Evolutionary conservation across 1,140 invertebrate genomes (phyloP).

Genomic region (Drosophila persimilis): DNA sequence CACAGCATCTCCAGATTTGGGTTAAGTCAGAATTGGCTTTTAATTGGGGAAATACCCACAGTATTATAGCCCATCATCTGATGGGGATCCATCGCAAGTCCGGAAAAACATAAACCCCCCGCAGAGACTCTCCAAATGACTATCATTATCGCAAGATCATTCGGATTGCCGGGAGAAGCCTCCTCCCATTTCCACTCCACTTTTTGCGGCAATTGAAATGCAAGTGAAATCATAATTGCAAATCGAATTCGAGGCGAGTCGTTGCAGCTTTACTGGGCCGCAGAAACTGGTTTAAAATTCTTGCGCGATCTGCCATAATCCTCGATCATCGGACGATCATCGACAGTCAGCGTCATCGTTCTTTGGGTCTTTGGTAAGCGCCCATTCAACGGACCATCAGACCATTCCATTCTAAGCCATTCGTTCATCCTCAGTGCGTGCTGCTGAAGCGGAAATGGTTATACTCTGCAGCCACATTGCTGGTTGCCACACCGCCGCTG

Average conservation of each 20-base stretch:
- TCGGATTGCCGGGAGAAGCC: constrained; percentile 22
- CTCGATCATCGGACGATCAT: constrained; percentile 11
- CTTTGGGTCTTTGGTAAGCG: too few species aligned
- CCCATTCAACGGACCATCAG: too few species aligned
- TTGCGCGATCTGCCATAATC: constrained; percentile 26
- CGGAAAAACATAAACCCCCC: constrained; percentile 6
- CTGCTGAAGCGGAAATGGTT: constrained; percentile 72
- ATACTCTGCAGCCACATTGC: constrained; percentile 25
- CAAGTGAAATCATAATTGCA: constrained; percentile 78
- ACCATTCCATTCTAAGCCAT: constrained; percentile 62
- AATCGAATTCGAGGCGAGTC: constrained; percentile 53
- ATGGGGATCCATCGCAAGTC: constrained; percentile 18
- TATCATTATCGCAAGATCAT: constrained; percentile 43
- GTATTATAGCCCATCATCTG: too few species aligned
- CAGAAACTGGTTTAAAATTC: constrained; percentile 67
- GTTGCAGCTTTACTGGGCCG: constrained; percentile 43
- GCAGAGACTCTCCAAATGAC: constrained; percentile 18
- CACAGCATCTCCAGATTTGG: constrained; percentile 47
- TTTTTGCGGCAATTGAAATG: constrained; percentile 45
- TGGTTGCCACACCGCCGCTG: constrained; percentile 23
- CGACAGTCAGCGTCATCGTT: constrained; percentile 1
- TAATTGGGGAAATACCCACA: neutral
- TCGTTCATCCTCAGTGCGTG: constrained; percentile 73
- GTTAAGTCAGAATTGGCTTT: constrained; percentile 37
- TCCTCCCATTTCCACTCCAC: constrained; percentile 22